Percentiles rank a stretch among this genome's conserved stretches.
These are phyloP conservation scores for Novumbra hubbsi DNA, from an alignment of 2,797 vertebrate genomes.

Conservation along the genomic window DNA sequence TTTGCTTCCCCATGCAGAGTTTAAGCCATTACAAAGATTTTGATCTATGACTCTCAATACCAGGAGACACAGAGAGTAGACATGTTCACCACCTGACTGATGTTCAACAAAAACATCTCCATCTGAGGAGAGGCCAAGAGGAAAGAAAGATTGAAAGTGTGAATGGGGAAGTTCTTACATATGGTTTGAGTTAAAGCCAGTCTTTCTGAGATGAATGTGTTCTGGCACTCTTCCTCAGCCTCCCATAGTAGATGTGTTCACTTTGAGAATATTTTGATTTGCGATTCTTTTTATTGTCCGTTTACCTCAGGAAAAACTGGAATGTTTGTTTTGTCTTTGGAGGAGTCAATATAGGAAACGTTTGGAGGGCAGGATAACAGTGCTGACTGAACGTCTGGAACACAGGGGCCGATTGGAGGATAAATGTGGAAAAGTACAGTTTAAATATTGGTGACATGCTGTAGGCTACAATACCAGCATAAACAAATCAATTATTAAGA, in stretches of 20 bases:
- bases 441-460: background rate
- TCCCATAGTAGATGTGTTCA: slow-evolving; percentile 36
- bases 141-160: slow-evolving; percentile 8
- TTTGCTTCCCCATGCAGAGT: slow-evolving; percentile 36
- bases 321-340: slow-evolving; percentile 10
- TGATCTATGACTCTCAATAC: slow-evolving; percentile 17
- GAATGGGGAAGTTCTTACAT: slow-evolving; percentile 30
- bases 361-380: background rate
- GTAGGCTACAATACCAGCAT: background rate
- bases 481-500: too few species aligned
- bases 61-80: slow-evolving; percentile 11
- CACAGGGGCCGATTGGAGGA: background rate
- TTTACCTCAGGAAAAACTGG: slow-evolving; percentile 15
- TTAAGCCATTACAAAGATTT: slow-evolving; percentile 15
- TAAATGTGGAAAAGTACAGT: background rate
- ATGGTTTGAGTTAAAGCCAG: slow-evolving; percentile 45
- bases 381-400: background rate
- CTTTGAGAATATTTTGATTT: slow-evolving; percentile 34
- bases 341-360: slow-evolving; percentile 11
- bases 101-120: slow-evolving; percentile 13
- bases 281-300: slow-evolving; percentile 20
- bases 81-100: background rate
- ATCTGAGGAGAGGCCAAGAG: slow-evolving; percentile 11
- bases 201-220: slow-evolving; percentile 33
- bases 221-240: slow-evolving; percentile 21